Evolutionary conservation across 1,140 invertebrate genomes (phyloP).

Genomic region (Sweltsa coloradensis): DNA sequence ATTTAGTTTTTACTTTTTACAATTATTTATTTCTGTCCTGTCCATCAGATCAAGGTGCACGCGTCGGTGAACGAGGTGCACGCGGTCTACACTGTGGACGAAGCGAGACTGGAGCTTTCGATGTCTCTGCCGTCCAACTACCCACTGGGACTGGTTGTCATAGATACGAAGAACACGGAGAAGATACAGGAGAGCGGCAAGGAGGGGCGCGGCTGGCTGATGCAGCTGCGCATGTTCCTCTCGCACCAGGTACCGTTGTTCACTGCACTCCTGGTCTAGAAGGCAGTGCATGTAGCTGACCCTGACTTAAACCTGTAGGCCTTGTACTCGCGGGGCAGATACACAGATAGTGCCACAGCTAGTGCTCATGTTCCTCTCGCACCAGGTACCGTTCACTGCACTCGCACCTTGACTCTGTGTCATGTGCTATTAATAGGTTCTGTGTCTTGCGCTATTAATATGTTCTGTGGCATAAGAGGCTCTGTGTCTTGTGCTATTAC

Average conservation of each 20-base stretch:
- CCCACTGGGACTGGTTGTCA: conserved; percentile 58
- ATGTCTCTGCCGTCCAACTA: conserved; percentile 68
- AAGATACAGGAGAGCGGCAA: conserved; percentile 42
- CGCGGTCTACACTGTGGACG: conserved; percentile 69
- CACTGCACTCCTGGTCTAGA: not conserved
- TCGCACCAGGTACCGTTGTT: conserved; percentile 56
- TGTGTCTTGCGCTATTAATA: no score
- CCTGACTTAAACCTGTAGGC: not conserved
- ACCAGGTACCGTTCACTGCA: conserved; percentile 46
- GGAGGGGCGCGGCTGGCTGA: conserved; percentile 61
- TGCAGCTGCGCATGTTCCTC: conserved; percentile 69
- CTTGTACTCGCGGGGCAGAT: no score
- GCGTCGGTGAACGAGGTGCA: conserved; percentile 58
- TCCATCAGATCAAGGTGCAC: conserved; percentile 52
- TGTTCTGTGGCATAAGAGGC: no score
- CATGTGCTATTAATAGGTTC: no score
- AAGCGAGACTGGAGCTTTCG: conserved; percentile 64
- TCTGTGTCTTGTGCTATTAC: no score
- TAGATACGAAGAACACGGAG: conserved; percentile 47
- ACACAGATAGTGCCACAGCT: no score
- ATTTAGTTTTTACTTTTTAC: not conserved
- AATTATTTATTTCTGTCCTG: conserved; percentile 18
- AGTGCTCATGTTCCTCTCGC: conserved; percentile 63
- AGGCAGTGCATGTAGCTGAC: not conserved
- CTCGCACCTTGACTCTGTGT: no score